phyloP scores from a whole-genome alignment of 2,113 vertebrate species.

The Corythaeola cristata region DNA sequence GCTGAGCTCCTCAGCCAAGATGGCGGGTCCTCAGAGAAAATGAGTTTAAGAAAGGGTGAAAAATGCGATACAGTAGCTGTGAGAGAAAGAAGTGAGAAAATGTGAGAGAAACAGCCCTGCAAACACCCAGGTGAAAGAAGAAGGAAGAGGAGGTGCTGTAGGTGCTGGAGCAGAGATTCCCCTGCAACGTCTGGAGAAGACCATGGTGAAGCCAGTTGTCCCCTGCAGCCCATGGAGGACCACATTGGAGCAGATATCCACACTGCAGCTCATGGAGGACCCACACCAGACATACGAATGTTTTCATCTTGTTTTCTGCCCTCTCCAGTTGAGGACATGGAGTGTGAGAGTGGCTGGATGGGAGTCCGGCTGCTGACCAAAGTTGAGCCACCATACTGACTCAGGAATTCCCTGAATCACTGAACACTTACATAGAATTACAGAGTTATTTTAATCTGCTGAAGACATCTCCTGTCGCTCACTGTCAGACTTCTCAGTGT shows the following conservation, averaged over 20 bases:
- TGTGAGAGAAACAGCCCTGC: not conserved
- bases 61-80: not conserved
- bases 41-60: not conserved
- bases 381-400: not conserved
- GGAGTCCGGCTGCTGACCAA: not conserved
- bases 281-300: not conserved
- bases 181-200: not conserved
- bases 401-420: not conserved
- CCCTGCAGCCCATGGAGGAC: not conserved
- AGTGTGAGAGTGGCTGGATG: not conserved
- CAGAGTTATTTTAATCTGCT: not conserved
- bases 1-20: not conserved
- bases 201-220: not conserved
- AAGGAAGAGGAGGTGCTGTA: accelerated
- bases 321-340: not conserved
- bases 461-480: not conserved
- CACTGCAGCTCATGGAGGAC: not conserved
- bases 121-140: not conserved
- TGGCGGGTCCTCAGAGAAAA: accelerated
- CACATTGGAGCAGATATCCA: not conserved
- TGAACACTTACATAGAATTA: not conserved
- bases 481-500: not conserved
- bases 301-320: not conserved
- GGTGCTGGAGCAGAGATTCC: not conserved
- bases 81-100: not conserved